Evolutionary conservation across 1,140 invertebrate genomes (phyloP).

Genomic region (Gryllus bimaculatus): DNA sequence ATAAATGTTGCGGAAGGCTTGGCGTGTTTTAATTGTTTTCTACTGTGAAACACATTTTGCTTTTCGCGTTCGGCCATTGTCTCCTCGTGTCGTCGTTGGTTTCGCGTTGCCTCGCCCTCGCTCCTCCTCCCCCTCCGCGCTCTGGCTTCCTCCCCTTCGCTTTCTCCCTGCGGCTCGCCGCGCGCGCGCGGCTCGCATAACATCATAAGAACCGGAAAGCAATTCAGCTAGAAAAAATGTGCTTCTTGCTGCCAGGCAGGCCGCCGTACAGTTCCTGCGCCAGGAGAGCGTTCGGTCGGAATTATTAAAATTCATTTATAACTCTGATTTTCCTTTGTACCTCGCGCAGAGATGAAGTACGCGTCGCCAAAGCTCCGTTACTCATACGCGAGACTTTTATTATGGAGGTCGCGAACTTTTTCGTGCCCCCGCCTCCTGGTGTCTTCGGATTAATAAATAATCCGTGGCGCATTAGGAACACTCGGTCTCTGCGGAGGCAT

Average conservation of each 20-base stretch:
- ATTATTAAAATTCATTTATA: constrained; percentile 18
- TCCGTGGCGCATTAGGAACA: background rate
- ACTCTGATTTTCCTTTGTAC: constrained; percentile 9
- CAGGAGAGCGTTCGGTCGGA: constrained; percentile 6
- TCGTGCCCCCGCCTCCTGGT: background rate
- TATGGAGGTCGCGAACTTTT: background rate
- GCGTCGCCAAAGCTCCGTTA: constrained; percentile 6
- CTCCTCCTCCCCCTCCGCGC: background rate
- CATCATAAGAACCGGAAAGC: constrained; percentile 19
- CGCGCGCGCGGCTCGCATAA: background rate
- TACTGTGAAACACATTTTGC: constrained; percentile 17
- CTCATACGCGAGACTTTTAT: background rate
- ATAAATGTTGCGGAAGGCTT: constrained; percentile 18
- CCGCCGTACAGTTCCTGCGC: constrained; percentile 7
- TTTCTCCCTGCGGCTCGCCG: background rate
- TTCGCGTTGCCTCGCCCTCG: constrained; percentile 7
- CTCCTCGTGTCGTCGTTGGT: background rate
- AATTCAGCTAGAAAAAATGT: constrained; percentile 17
- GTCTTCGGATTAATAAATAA: background rate
- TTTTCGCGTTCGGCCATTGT: constrained; percentile 13
- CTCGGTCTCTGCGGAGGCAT: background rate
- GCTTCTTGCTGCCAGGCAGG: background rate
- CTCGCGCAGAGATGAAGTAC: constrained; percentile 9
- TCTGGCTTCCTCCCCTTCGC: background rate
- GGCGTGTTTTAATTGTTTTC: constrained; percentile 20